Evolutionary conservation across 1,140 invertebrate species (phyloP), one percentile per base, ranked within the genome.

Genomic region (Oscheius sp.): DNA sequence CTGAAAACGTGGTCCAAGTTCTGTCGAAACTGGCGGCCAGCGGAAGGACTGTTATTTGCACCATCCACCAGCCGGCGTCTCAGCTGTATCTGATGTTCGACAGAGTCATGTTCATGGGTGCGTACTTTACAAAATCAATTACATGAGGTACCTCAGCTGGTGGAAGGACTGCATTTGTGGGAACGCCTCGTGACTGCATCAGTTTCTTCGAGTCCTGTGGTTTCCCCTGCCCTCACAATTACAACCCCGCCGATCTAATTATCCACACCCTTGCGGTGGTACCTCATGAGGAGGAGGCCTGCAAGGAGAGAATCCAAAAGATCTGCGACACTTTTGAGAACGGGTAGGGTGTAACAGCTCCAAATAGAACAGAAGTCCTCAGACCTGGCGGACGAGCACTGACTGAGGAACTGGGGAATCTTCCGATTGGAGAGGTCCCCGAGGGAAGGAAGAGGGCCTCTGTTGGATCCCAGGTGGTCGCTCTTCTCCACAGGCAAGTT

Each of bases 41-140:
- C 58, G 91, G 88, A 45, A 91, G 91, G 86, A 89, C 91, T 36
- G 89, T 93, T 10, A 88, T 94, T 26, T 91, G 91, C 78, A 91
- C 91, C 0, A 90, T 94, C 35, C 92, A 94, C 85, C 92, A 94
- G 80, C 92, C 92, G 0, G 91, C 91, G 4, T 93, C 91, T 3
- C 90, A 91, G 71, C 88, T 93, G 3, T 92, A 92, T 77, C 89
- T 91, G 77, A 86, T 92, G 63, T 94, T 94, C 84, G 89, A 92
- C 68, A 34, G 59, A 23, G 83, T 84, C 23, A 52, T 65, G 23
- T 61, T 59, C 46, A 49, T 74, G 35, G 55, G 59, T 76, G 13
- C 26, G 68, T 18, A 78, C 46, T 7, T 42, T 55, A 26, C 64
- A 36, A 7, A 23, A 71, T 23, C 2, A 20, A 49, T 75, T 62